Evolutionary conservation across 2,888 invertebrate genomes (phyloP).

Genomic region (Mesoligia furuncula): DNA sequence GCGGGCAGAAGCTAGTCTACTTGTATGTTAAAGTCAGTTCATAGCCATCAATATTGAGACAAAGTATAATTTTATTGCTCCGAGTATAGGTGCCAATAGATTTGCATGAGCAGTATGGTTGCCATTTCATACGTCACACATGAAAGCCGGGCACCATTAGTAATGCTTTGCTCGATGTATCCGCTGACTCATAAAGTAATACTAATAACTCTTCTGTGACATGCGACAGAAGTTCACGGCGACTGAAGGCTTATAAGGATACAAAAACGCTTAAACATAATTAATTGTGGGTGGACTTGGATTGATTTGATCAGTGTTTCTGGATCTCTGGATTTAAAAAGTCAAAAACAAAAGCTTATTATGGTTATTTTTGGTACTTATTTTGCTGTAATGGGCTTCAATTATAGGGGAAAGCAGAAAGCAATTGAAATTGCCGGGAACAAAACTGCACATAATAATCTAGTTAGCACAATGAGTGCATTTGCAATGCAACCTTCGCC

Average conservation of each 20-base stretch:
- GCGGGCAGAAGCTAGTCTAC: not conserved
- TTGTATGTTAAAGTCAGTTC: conserved; percentile 11
- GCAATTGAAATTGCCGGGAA: not conserved
- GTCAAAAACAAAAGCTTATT: not conserved
- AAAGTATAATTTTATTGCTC: conserved; percentile 51
- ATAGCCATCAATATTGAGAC: conserved; percentile 33
- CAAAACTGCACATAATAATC: not conserved
- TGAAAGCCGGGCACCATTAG: conserved; percentile 52
- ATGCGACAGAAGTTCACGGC: conserved; percentile 50
- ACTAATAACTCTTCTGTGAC: conserved; percentile 53
- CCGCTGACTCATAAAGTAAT: conserved; percentile 50
- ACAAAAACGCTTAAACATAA: conserved; percentile 48
- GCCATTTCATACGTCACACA: conserved; percentile 52
- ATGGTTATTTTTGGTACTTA: not conserved
- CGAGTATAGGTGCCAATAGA: conserved; percentile 47
- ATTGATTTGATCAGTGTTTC: conserved; percentile 52
- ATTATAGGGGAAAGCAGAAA: not conserved
- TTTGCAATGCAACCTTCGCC: not conserved
- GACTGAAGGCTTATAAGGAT: conserved; percentile 42
- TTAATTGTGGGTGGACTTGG: conserved; percentile 57
- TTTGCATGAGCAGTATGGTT: conserved; percentile 52
- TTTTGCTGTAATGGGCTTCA: not conserved
- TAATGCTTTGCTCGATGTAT: conserved; percentile 47
- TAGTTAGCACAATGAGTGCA: not conserved
- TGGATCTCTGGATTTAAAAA: conserved; percentile 28